Percentiles rank a stretch among this genome's conserved stretches.
Conservation (phyloP, 2,113 vertebrate genomes). For the Bujurquina vittata region DNA sequence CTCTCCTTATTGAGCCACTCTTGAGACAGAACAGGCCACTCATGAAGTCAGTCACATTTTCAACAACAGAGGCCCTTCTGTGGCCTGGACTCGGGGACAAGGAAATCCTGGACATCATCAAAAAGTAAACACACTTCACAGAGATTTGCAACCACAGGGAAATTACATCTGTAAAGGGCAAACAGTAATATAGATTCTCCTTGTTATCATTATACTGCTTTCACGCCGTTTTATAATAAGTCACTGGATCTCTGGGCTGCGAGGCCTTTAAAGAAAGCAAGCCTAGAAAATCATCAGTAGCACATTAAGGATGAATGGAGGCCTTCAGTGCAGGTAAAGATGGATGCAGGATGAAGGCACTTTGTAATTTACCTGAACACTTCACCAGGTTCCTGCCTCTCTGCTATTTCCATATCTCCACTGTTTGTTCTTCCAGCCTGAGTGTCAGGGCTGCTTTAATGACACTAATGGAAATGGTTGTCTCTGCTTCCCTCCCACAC, state of each 20-base stretch:
- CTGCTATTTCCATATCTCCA: slow-evolving; percentile 19
- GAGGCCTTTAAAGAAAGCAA: slow-evolving; percentile 33
- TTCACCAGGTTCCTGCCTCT: slow-evolving; percentile 27
- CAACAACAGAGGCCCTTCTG: slow-evolving; percentile 47
- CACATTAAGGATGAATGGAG: slow-evolving; percentile 29
- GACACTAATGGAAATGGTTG: slow-evolving; percentile 58
- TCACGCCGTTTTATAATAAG: not conserved
- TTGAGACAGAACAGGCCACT: slow-evolving; percentile 62
- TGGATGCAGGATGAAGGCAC: not conserved
- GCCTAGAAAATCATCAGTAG: slow-evolving; percentile 14
- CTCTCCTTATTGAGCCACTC: slow-evolving; percentile 60
- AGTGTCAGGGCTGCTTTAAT: slow-evolving; percentile 60
- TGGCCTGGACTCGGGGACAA: not conserved
- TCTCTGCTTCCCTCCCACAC: slow-evolving; percentile 40
- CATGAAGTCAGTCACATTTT: slow-evolving; percentile 29
- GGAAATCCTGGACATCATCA: slow-evolving; percentile 18
- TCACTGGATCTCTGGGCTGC: slow-evolving; percentile 23
- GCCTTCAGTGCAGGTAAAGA: slow-evolving; percentile 30
- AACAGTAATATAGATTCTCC: not conserved
- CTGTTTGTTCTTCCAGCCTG: slow-evolving; percentile 53
- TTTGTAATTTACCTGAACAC: slow-evolving; percentile 45
- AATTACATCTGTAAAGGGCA: not conserved
- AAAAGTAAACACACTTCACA: slow-evolving; percentile 5
- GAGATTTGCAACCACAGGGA: not conserved
- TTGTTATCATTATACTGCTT: not conserved